Base-by-base conservation (phyloP, 2,797 vertebrate genomes). In the Anisognathus igniventris region DNA sequence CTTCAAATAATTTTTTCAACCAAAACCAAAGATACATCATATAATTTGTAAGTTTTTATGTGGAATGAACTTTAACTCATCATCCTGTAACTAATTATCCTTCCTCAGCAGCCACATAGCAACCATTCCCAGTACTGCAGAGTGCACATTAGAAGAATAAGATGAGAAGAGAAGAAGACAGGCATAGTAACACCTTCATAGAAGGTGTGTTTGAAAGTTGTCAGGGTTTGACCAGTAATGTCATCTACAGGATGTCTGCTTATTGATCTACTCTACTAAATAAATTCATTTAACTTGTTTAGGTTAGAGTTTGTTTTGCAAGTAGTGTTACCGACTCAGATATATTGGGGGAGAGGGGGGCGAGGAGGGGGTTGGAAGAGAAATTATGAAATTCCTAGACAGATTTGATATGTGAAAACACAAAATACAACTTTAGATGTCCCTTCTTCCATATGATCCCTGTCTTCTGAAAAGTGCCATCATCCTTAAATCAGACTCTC, bases 291-390 rank as follows among this genome's bases (percentile, higher is more conserved):
- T 50, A 47, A 71, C 24, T 14, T 71, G n/a, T 68, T 92, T 50
- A 72, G 14, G 20, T n/a, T 75, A 39, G 8, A 17, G 15, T 53
- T 72, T 80, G 33, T 28, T 78, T 71, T 64, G 6, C 30, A 61
- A 78, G 30, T 23, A 48, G 19, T 0, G 0, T 65, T 64, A 57
- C 19, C 45, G 18, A 64, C 54, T 53, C 18, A 90, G 31, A 58
- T 9, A 23, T 42, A 14, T 9, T 33, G 10, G 30, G 48, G 8
- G 19, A 14, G 18, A 19, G 15, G 5, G 7, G 25, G 17, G 4
- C 0, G 0, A 8, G 5, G 9, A 12, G 5, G 2, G 6, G 2
- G 0, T 14, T 66, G 14, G 37, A 66, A 50, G n/a, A 50, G 22
- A n/a, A 66, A 80, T 24, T 6, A 9, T 42, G 20, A 74, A 51